A percentile compares a stretch with the other conserved stretches of the same genome.
phyloP scores from a whole-genome alignment of 2,113 vertebrate genomes.

The Ochotona princeps region DNA sequence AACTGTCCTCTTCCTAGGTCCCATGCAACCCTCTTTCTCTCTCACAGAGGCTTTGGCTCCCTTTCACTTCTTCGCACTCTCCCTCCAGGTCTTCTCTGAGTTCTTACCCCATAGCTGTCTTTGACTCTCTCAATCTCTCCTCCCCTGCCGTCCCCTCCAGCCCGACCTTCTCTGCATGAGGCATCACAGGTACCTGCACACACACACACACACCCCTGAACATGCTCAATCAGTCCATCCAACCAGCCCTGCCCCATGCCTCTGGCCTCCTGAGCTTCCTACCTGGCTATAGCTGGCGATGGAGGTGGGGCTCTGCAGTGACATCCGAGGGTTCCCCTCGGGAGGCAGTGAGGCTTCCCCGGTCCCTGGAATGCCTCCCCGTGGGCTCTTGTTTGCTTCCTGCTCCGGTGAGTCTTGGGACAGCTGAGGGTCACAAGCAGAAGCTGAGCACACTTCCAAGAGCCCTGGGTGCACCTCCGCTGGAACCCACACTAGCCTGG shows the following conservation, averaged over 20 bases:
- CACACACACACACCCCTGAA: not conserved
- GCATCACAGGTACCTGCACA: not conserved
- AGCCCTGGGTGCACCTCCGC: not conserved
- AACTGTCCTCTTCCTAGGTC: not conserved
- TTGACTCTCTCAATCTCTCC: not conserved
- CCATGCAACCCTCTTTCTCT: not conserved
- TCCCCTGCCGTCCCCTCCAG: slow-evolving; percentile 4
- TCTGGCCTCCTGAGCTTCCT: slow-evolving; percentile 3
- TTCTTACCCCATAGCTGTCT: slow-evolving; percentile 14
- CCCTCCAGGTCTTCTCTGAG: not conserved
- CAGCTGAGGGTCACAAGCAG: slow-evolving; percentile 80
- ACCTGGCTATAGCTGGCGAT: slow-evolving; percentile 89
- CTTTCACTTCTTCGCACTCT: not conserved
- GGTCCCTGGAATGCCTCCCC: slow-evolving; percentile 85
- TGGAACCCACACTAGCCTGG: not conserved
- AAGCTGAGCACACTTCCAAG: not conserved
- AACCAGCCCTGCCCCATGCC: not conserved
- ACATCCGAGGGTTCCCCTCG: slow-evolving; percentile 85
- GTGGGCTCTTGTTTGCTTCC: slow-evolving; percentile 89
- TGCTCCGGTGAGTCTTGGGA: slow-evolving; percentile 90
- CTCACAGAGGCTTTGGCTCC: not conserved
- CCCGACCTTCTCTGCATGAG: slow-evolving; percentile 37
- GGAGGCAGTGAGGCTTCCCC: slow-evolving; percentile 87
- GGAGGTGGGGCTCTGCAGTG: slow-evolving; percentile 85
- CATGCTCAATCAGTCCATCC: not conserved